These are phyloP conservation scores for Microplitis demolitor DNA, from an alignment of 1,140 invertebrate genomes.

Conservation along the genomic window DNA sequence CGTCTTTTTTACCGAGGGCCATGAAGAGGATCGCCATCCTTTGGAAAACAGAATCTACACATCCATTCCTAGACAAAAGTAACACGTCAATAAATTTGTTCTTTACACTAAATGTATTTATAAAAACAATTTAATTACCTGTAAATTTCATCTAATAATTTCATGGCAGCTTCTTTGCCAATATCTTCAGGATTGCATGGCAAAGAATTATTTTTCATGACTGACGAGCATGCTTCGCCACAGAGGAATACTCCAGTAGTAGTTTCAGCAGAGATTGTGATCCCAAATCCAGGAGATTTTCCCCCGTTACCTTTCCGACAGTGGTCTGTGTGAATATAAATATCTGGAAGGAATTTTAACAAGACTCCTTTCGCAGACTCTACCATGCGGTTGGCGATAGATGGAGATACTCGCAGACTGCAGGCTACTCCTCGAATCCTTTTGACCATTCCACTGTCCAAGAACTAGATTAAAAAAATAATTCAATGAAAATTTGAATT, in stretches of 20 bases:
- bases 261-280: constrained; percentile 90
- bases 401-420: constrained; percentile 87
- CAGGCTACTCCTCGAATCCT: constrained; percentile 89
- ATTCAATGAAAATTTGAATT: constrained; percentile 35
- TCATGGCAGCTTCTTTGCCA: constrained; percentile 79
- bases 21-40: constrained; percentile 86
- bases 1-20: constrained; percentile 92
- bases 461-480: constrained; percentile 61
- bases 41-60: constrained; percentile 89
- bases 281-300: constrained; percentile 88
- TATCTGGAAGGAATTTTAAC: constrained; percentile 90
- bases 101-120: too few species aligned
- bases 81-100: too few species aligned
- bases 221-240: constrained; percentile 66
- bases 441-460: constrained; percentile 90
- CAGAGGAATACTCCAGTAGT: constrained; percentile 82
- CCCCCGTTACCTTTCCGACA: constrained; percentile 83
- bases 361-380: constrained; percentile 91
- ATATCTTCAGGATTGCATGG: constrained; percentile 88
- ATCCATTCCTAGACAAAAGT: constrained; percentile 69
- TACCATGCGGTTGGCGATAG: constrained; percentile 88
- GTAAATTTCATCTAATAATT: constrained; percentile 89
- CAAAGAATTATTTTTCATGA: constrained; percentile 53
- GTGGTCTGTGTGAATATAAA: constrained; percentile 95
- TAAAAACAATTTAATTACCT: constrained; percentile 38